Evolutionary conservation across 2,797 vertebrate genomes (phyloP).

Genomic region (Leuciscus waleckii): DNA sequence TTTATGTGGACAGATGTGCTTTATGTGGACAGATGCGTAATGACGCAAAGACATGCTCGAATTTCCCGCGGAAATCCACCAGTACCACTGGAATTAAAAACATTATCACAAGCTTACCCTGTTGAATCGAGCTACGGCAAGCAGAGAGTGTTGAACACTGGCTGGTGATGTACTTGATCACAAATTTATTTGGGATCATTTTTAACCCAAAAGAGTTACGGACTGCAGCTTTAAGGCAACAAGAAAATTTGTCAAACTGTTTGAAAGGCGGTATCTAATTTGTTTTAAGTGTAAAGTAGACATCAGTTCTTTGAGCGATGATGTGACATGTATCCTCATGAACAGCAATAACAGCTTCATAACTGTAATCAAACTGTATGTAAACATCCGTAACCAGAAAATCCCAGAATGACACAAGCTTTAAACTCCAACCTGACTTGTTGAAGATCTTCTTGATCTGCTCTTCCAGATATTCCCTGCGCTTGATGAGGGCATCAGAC

Average conservation of each 20-base stretch:
- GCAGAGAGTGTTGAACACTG: too few species aligned
- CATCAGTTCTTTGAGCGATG: not conserved
- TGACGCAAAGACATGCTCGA: too few species aligned
- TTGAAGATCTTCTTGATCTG: constrained; percentile 98
- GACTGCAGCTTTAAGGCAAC: not conserved
- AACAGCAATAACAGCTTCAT: not conserved
- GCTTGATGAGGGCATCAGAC: constrained; percentile 96
- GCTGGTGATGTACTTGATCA: too few species aligned
- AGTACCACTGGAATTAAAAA: too few species aligned
- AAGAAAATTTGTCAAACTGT: not conserved
- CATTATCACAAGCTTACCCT: too few species aligned
- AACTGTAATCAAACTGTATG: not conserved
- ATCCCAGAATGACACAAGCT: not conserved
- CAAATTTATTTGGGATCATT: too few species aligned
- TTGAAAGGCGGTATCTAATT: not conserved
- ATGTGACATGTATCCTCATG: not conserved
- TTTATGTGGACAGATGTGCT: too few species aligned
- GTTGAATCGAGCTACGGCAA: too few species aligned
- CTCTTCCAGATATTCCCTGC: constrained; percentile 94
- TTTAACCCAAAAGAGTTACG: too few species aligned
- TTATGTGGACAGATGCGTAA: too few species aligned
- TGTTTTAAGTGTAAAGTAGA: not conserved
- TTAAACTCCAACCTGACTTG: constrained; percentile 84
- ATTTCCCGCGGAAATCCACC: too few species aligned
- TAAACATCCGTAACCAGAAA: not conserved